phyloP scores from a whole-genome alignment of 2,888 invertebrate species.

The Athalia cordata region DNA sequence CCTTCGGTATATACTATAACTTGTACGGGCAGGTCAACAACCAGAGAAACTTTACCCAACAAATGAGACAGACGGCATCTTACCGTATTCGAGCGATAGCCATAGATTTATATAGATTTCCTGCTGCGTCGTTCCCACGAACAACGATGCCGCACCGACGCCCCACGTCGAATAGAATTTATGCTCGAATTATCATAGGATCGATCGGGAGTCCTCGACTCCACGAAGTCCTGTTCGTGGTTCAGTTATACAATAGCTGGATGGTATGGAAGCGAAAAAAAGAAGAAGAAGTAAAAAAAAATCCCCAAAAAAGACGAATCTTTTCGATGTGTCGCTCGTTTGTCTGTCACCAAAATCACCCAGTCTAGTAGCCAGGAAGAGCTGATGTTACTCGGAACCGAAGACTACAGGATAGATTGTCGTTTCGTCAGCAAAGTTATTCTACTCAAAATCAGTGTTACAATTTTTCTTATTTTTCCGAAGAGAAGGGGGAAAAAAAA shows the following conservation, averaged over 20 bases:
- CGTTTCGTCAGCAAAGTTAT: constrained; percentile 10
- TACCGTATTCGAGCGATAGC: not conserved
- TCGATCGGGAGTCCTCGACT: constrained; percentile 33
- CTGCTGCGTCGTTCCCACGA: constrained; percentile 30
- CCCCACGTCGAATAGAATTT: constrained; percentile 8
- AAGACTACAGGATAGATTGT: constrained; percentile 14
- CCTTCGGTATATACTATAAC: not conserved
- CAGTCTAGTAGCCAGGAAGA: not conserved
- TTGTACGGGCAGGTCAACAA: not conserved
- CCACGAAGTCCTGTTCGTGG: constrained; percentile 5
- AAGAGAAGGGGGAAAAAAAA: no score
- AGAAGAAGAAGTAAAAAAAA: no score
- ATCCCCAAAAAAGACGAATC: not conserved
- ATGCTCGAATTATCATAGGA: constrained; percentile 32
- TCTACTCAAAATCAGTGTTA: not conserved
- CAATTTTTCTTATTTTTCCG: not conserved
- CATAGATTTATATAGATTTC: constrained; percentile 12
- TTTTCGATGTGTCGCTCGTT: constrained; percentile 18
- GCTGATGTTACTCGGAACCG: constrained; percentile 19
- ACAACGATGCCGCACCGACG: constrained; percentile 17
- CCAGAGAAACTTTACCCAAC: not conserved
- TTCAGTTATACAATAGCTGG: not conserved
- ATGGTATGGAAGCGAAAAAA: no score
- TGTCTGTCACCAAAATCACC: constrained; percentile 20
- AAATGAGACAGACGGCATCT: not conserved